These are phyloP conservation scores for Melipona quadrifasciata DNA, from an alignment of 1,140 invertebrate species.

Conservation along the genomic window DNA sequence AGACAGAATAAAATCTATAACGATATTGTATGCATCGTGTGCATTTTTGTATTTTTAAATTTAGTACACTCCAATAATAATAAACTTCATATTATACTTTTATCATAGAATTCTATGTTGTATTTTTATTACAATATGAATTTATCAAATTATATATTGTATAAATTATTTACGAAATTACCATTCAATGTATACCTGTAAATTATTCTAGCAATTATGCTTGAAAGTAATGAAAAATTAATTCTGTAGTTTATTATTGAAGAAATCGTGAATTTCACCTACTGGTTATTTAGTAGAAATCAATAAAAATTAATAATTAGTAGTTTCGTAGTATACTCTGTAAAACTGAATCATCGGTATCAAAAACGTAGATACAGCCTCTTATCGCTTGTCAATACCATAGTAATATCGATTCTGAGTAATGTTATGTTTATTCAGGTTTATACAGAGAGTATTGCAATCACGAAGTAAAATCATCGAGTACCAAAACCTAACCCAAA, in stretches of 20 bases:
- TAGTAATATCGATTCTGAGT: slow-evolving; percentile 10
- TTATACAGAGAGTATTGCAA: too few relatives aligned
- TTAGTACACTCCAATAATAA: too few relatives aligned
- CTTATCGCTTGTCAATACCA: slow-evolving; percentile 15
- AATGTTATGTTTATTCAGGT: not conserved
- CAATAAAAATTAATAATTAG: not conserved
- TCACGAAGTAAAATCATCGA: not conserved
- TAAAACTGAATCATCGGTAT: not conserved
- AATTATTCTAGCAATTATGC: too few relatives aligned
- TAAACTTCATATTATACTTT: too few relatives aligned
- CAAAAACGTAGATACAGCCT: not conserved
- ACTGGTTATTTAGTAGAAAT: not conserved
- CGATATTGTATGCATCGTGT: too few relatives aligned
- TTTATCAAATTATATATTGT: too few relatives aligned
- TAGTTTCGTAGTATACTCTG: not conserved
- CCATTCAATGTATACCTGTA: too few relatives aligned
- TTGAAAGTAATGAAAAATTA: not conserved
- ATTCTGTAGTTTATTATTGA: not conserved
- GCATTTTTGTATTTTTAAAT: too few relatives aligned
- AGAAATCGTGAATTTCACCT: not conserved
- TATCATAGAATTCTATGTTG: too few relatives aligned
- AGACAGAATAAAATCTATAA: too few relatives aligned
- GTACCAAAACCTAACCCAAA: too few relatives aligned
- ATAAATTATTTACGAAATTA: not conserved
- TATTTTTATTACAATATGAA: too few relatives aligned